Evolutionary conservation across 2,797 vertebrate genomes (phyloP), one percentile per base, ranked within the genome.

Genomic region (Myotis vivesi): DNA sequence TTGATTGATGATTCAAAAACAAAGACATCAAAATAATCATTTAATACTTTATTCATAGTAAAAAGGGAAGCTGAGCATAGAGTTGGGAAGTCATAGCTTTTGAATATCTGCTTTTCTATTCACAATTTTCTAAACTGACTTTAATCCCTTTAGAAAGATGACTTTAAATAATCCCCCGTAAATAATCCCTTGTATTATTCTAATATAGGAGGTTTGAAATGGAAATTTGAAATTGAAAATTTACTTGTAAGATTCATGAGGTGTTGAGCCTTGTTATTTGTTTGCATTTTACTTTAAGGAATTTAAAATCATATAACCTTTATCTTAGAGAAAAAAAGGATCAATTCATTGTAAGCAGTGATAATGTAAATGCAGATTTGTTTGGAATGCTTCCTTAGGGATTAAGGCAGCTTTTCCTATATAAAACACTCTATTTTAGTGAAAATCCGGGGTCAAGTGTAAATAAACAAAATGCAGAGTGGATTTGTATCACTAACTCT

Each of bases 181-280:
- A 44, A 44, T 44, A 95, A 51, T 2, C 1, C 9, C 5, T 53
- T 90, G 73, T 87, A 23, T 55, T 80, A 62, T 84, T 95, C 38
- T 86, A 87, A 83, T 68, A 13, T 10, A 59, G 16, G 38, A 93
- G 19, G 1, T 33, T 87, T 84, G 15, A 72, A 62, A 84, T 64
- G 28, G 22, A 83, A 95, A 92, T 8, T 13, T 87, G 41, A 95
- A 38, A 77, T 81, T 53, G 12, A 86, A 91, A 87, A 30, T 8
- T 59, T 76, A 57, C 44, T 94, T 82, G 91, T 71, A 92, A 77
- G 41, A 73, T 68, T 81, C 49, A 73, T 68, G 83, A 87, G 36
- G n/a, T 46, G 93, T 83, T 2, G 36, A 23, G 30, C 0, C 1
- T 15, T 80, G 57, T 38, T 75, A 2, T 59, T 79, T 85, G 13